Evolutionary conservation across 1,140 invertebrate species (phyloP), one percentile per base, ranked within the genome.

Genomic region (Sinella curviseta): DNA sequence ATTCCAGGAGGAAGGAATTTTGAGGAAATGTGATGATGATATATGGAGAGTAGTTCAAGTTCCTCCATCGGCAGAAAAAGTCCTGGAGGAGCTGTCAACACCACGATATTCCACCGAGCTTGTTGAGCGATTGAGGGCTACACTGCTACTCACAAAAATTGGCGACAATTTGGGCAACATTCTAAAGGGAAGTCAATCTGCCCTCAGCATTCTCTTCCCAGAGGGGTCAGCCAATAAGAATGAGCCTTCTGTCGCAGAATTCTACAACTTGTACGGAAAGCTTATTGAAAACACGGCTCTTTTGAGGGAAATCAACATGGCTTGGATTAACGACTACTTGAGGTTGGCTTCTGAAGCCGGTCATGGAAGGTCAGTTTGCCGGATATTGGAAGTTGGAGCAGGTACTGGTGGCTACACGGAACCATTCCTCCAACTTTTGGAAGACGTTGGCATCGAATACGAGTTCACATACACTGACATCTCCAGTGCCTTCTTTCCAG

Each of bases 381-480:
- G 78, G 17, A 12, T 80, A 16, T 31, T 80, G 4, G 78, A 80
- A 36, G 35, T 80, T 0, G 78, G 78, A 16, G 78, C 78, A 0
- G 78, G 78, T 55, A 70, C 75, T 17, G 78, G 78, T 3, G 14
- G 1, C 14, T 26, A 39, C 1, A 75, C 74, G 8, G 2, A 17
- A 36, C 1, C 20, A 8, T 17, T 20, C n/a, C 28, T 75, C 17
- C 4, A 75, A 3, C n/a, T 14, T 3, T 20, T 75, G 3, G 17
- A 4, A 36, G 35, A 54, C 14, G 2, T n/a, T 36, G n/a, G n/a
- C 1, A 48, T 54, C 16, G 4, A 75, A 16, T 4, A 8, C 16
- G 74, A 75, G 39, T 80, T 48, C 60, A 77, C 75, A 0, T 80
- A 65, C 74, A 80, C 78, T 1, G 78, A 80, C 67, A 80, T 80